Evolutionary conservation across 2,113 vertebrate genomes (phyloP).

Genomic region (Anhinga rufa): DNA sequence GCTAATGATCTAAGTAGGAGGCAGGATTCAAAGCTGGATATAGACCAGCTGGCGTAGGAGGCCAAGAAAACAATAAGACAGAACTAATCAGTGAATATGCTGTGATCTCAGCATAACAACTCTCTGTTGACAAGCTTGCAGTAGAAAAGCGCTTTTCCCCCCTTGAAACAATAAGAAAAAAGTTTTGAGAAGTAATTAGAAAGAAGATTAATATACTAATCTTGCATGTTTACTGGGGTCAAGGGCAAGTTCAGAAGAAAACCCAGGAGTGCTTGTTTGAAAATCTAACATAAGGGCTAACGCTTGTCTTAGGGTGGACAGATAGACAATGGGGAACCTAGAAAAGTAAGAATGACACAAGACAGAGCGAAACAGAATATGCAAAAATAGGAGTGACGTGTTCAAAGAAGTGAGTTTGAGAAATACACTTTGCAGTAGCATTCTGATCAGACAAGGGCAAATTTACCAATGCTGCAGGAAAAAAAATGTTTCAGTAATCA

Average conservation of each 20-base stretch:
- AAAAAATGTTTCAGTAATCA: neutral
- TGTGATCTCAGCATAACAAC: slow-evolving; percentile 24
- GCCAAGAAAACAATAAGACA: slow-evolving; percentile 44
- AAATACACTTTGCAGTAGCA: neutral
- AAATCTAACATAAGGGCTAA: neutral
- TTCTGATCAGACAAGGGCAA: neutral
- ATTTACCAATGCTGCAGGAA: neutral
- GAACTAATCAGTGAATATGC: slow-evolving; percentile 8
- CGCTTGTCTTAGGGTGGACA: neutral
- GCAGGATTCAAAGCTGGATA: slow-evolving; percentile 38
- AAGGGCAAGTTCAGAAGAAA: neutral
- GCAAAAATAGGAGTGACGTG: neutral
- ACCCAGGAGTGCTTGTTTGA: neutral
- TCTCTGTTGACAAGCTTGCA: slow-evolving; percentile 17
- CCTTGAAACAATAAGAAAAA: neutral
- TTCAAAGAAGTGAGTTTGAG: neutral
- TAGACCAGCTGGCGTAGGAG: slow-evolving; percentile 37
- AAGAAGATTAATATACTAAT: neutral
- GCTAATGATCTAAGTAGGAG: slow-evolving; percentile 38
- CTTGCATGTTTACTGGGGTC: neutral
- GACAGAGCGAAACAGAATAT: neutral
- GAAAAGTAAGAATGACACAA: neutral
- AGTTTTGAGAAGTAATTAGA: neutral
- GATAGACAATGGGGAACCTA: neutral
- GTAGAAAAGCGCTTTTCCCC: neutral